Base-by-base conservation (phyloP, 2,797 vertebrate genomes). In the Crenichthys baileyi region DNA sequence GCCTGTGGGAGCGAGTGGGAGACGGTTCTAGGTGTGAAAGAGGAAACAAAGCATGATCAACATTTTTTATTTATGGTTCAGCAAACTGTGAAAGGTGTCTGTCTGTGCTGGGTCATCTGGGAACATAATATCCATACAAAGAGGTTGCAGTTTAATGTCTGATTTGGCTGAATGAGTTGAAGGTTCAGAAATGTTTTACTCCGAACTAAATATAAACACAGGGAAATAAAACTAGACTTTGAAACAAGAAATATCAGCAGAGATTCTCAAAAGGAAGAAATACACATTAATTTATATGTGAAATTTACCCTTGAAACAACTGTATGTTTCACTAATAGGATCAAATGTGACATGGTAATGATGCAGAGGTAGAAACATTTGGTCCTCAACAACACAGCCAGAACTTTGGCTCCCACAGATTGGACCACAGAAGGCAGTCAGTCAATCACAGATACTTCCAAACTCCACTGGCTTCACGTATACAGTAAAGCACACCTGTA, bases 1-100 rank as follows among this genome's bases (percentile, higher is more conserved):
- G 68, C 73, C 39, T 75, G 71, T 1, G 74, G 9, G 56, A 5
- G 58, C 15, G 67, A 29, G 50, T n/a, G 26, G 53, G 44, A 70
- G 65, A 73, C 50, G 51, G 50, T 68, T 77, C 79, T 29, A 46
- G 46, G 46, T 63, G 81, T 78, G 79, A 79, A 58, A 72, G 48
- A 75, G 15, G 78, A 81, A 72, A 71, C 77, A 72, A 60, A 70
- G 58, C 1, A 2, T 76, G 80, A 78, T 67, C 20, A 9, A 39
- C 11, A 11, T 46, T 46, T 46, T 46, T 46, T 46, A 51, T 51
- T 51, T 11, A 48, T 48, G 9, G 46, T 15, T 48, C 12, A 48
- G 46, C 46, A 48, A 48, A 48, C 13, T 48, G 36, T 36, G 36
- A 36, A 36, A 36, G 36, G 36, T 36, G 36, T 36, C 36, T 36